Percentiles rank a stretch among this genome's conserved stretches.
Evolutionary conservation across 2,113 vertebrate genomes (phyloP).

Genomic region (Electrona antarctica): DNA sequence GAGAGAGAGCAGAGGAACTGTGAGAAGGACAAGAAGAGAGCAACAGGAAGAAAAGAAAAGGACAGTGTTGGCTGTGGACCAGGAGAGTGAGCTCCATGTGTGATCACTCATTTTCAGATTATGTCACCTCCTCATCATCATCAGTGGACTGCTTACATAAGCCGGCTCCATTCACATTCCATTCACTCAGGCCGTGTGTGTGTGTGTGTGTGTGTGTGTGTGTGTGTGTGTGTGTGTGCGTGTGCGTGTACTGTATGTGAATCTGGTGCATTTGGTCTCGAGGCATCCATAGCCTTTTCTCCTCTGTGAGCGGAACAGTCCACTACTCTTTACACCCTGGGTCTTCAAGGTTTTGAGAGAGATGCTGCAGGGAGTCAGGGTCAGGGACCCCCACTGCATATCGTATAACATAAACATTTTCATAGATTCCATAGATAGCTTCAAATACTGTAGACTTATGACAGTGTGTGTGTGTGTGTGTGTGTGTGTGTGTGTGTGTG

Average conservation of each 20-base stretch:
- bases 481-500: constrained; percentile 4
- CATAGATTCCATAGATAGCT: too few relatives aligned
- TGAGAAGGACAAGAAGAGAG: neutral
- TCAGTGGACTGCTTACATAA: constrained; percentile 75
- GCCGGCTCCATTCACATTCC: constrained; percentile 60
- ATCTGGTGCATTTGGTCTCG: too few relatives aligned
- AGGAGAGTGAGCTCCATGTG: constrained; percentile 61
- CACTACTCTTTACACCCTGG: too few relatives aligned
- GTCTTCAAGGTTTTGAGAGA: too few relatives aligned
- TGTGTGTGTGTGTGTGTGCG: too few relatives aligned
- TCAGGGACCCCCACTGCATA: too few relatives aligned
- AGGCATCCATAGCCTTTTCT: too few relatives aligned
- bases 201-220: too few relatives aligned
- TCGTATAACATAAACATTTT: too few relatives aligned
- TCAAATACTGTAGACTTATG: constrained; percentile 18
- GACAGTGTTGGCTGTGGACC: constrained; percentile 36
- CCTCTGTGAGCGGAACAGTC: too few relatives aligned
- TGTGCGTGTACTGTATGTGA: neutral
- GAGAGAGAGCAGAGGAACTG: neutral
- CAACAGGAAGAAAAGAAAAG: constrained; percentile 18
- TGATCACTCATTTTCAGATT: constrained; percentile 68
- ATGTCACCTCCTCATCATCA: constrained; percentile 67
- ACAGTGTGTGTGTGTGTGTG: constrained; percentile 10
- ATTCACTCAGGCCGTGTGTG: too few relatives aligned
- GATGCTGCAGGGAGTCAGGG: too few relatives aligned